Percentiles rank a stretch among this genome's conserved stretches.
phyloP scores from a whole-genome alignment of 2,888 invertebrate species.

The Cheilosia urbana region DNA sequence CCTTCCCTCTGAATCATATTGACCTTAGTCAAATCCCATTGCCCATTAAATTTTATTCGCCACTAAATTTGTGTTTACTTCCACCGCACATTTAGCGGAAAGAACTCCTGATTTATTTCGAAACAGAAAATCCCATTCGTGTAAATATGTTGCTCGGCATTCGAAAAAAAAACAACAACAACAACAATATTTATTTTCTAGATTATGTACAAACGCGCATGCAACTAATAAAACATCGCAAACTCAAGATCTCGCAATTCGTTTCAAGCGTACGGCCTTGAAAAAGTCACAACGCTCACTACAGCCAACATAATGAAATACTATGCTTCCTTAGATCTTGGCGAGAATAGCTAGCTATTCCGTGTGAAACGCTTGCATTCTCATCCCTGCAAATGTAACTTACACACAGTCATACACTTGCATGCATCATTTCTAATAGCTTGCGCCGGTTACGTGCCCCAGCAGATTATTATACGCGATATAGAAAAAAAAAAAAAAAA shows the following conservation, averaged over 20 bases:
- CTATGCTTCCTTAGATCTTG: conserved; percentile 48
- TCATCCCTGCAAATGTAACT: conserved; percentile 41
- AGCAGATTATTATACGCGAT: conserved; percentile 48
- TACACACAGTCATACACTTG: conserved; percentile 36
- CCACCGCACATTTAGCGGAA: no score
- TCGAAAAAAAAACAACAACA: not conserved
- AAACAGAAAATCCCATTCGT: not conserved
- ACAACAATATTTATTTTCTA: conserved; percentile 7
- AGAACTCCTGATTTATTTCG: not conserved
- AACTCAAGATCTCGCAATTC: conserved; percentile 58
- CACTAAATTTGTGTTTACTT: no score
- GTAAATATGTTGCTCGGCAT: not conserved
- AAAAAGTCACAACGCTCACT: conserved; percentile 17
- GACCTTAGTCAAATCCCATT: no score
- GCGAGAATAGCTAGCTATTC: not conserved
- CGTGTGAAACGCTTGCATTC: conserved; percentile 22
- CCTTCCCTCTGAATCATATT: no score
- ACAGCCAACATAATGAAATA: conserved; percentile 18
- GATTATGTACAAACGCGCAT: conserved; percentile 24
- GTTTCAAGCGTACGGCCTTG: conserved; percentile 58
- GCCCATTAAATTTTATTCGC: no score
- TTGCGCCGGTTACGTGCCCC: conserved; percentile 61
- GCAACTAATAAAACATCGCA: conserved; percentile 48
- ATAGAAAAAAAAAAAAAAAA: conserved; percentile 9
- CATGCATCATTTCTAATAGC: conserved; percentile 58